A percentile compares a stretch with the other conserved stretches of the same genome.
phyloP scores from a whole-genome alignment of 2,797 vertebrate species.

The Remorina albescens region DNA sequence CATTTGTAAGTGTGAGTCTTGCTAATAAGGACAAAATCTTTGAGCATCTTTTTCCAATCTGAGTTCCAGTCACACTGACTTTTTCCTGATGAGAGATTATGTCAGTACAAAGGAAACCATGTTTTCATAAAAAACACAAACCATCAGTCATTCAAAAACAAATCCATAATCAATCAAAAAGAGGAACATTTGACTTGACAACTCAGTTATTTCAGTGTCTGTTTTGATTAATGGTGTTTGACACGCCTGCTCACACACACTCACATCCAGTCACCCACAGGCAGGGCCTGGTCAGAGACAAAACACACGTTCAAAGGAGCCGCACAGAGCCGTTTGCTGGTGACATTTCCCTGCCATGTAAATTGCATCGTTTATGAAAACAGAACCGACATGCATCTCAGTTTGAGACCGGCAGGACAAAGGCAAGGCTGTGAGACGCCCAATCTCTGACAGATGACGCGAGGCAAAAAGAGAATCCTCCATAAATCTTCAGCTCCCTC shows the following conservation, averaged over 20 bases:
- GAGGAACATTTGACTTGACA: not conserved
- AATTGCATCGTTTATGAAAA: slow-evolving; percentile 29
- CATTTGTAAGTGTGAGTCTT: slow-evolving; percentile 26
- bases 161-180: not conserved
- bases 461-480: not conserved
- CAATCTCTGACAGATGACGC: not conserved
- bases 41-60: slow-evolving; percentile 12
- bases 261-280: slow-evolving; percentile 1
- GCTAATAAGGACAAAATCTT: slow-evolving; percentile 30
- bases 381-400: slow-evolving; percentile 18
- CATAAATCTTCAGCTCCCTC: slow-evolving; percentile 44
- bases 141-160: not conserved
- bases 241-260: not conserved
- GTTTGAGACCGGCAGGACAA: not conserved
- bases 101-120: not conserved
- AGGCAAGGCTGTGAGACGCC: not conserved
- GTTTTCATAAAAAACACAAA: not conserved
- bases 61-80: not conserved
- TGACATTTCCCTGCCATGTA: slow-evolving; percentile 33
- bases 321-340: slow-evolving; percentile 27
- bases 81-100: slow-evolving; percentile 1
- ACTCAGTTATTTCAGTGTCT: not conserved
- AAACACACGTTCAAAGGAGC: not conserved
- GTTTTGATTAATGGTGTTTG: not conserved
- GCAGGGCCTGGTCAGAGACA: slow-evolving; percentile 5